Evolutionary conservation across 92 coral and sea anemone species (phyloP).

Genomic region (Galaxea fascicularis): DNA sequence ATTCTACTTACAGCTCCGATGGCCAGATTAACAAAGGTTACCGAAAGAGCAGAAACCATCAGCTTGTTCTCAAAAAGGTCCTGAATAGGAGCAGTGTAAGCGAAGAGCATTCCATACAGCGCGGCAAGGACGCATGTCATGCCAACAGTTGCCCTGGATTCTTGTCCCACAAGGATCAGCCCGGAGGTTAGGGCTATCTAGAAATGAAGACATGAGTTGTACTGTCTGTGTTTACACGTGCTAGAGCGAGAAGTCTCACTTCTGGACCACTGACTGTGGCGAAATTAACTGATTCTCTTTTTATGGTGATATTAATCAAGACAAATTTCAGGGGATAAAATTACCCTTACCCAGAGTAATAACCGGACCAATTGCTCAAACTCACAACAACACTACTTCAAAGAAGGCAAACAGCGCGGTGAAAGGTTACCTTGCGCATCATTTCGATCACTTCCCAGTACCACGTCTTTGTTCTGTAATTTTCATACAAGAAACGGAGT

Average conservation of each 20-base stretch:
- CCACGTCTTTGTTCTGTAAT: conserved; percentile 45
- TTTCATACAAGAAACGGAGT: conserved; percentile 45
- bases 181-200: conserved; percentile 56
- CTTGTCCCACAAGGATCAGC: conserved; percentile 49
- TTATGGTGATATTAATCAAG: no score
- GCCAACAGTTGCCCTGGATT: conserved; percentile 45
- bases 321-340: no score
- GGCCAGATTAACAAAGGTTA: conserved; percentile 46
- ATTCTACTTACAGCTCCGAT: conserved; percentile 43
- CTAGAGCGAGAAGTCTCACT: no score
- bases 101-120: conserved; percentile 42
- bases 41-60: conserved; percentile 42
- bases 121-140: conserved; percentile 38
- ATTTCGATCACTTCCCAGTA: conserved; percentile 62
- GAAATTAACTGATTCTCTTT: no score
- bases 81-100: conserved; percentile 33
- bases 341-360: no score
- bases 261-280: no score
- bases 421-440: conserved; percentile 39
- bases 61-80: conserved; percentile 44
- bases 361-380: no score
- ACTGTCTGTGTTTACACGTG: no score
- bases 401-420: no score
- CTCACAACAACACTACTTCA: no score
- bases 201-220: not conserved